Base-by-base conservation (phyloP, 1,140 invertebrate species). In the Oncopodura yosiiana region DNA sequence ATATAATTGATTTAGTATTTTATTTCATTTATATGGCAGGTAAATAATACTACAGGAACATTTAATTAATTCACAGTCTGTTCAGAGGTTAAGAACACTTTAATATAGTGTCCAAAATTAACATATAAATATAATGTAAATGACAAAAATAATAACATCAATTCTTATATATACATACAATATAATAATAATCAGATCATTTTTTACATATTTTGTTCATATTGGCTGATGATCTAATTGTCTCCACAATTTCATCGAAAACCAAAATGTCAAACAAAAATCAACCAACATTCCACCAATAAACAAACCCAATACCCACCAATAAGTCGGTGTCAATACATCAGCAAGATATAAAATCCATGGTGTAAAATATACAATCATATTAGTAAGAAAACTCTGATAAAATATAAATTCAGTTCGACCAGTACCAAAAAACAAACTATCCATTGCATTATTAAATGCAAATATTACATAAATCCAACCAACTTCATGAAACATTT, bases 371-470 rank as follows among this genome's bases (percentile, higher is more conserved):
- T 61, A 56, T 8, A 61, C 44, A 2, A 53, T 9, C 9, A 53
- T n/a, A 50, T 61, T 61, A 8, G 59, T 61, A 2, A 43, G 5
- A 2, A 57, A 26, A 42, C 45, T 50, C 21, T 61, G 59, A 29
- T 61, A 61, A 36, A 61, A 61, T 5, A 61, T 46, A 18, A 30
- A 61, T n/a, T 49, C 18, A 6, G 59, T 61, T 39, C 49, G 44
- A 0, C 59, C 59, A 12, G 50, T 53, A 6, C 59, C 59, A 16
- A 42, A 49, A 42, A 61, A 61, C 16, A 61, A 44, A 32, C 42
- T 38, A 19, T 61, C 59, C 49, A 61, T 56, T 18, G 53, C 54
- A 49, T 51, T 61, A 16, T 61, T 61, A n/a, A 42, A 53, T 12
- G 45, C 42, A 38, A 61, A 61, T 1, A 61, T 12, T 0, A 61